Percentiles rank a stretch among this genome's conserved stretches.
Evolutionary conservation across 2,113 vertebrate genomes (phyloP).

Genomic region (Jaculus jaculus): DNA sequence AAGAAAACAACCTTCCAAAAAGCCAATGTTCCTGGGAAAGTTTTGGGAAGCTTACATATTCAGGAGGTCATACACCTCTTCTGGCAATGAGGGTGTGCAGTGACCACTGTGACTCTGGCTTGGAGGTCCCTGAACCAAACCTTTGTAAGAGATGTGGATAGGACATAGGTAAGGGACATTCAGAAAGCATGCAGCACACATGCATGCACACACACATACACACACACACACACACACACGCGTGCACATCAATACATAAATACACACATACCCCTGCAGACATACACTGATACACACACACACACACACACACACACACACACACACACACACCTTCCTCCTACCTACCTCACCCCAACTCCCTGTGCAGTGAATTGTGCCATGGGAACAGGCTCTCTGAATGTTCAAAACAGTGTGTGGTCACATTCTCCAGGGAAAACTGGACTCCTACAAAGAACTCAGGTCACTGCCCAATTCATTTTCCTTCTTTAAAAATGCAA

Average conservation of each 20-base stretch:
- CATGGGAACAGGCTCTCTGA: not conserved
- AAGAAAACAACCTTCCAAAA: not conserved
- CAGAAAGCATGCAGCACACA: not conserved
- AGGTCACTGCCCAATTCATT: not conserved
- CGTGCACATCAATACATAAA: not conserved
- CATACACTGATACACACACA: not conserved
- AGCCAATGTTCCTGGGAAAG: not conserved
- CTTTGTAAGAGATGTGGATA: not conserved
- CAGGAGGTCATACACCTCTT: not conserved
- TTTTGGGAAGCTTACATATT: not conserved
- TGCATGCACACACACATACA: not conserved
- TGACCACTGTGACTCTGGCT: not conserved
- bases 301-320: not conserved
- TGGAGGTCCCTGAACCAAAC: not conserved
- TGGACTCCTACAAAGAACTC: not conserved
- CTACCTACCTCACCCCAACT: not conserved
- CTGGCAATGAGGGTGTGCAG: not conserved
- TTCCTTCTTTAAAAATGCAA: not conserved
- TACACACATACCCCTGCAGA: no score
- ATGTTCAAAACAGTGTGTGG: not conserved
- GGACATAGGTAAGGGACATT: not conserved
- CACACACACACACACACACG: not conserved
- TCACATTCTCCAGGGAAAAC: not conserved
- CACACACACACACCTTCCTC: not conserved
- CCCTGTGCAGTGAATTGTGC: not conserved